phyloP scores from a whole-genome alignment of 1,140 invertebrate species.

The Ruditapes philippinarum region DNA sequence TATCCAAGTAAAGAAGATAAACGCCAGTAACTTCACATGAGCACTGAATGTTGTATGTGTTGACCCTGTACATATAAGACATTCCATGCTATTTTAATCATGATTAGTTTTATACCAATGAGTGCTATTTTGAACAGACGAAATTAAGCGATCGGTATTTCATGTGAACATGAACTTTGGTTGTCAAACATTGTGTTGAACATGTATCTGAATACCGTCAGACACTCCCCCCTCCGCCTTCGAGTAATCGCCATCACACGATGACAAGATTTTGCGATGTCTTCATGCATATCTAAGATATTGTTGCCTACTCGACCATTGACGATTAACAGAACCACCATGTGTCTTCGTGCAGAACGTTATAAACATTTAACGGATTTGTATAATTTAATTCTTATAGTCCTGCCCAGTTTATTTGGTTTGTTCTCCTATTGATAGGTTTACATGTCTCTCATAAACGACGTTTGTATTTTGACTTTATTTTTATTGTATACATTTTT shows the following conservation, averaged over 20 bases:
- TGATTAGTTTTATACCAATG: not conserved
- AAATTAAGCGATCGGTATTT: not conserved
- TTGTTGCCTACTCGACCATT: constrained; percentile 45
- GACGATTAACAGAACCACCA: constrained; percentile 11
- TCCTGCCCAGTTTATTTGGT: not conserved
- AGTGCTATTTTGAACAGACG: not conserved
- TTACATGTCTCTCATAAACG: too few species aligned
- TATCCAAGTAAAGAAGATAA: too few species aligned
- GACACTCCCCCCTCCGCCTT: not conserved
- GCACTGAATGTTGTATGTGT: too few species aligned
- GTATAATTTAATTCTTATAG: not conserved
- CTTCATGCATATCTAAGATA: constrained; percentile 35
- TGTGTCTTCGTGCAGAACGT: constrained; percentile 39
- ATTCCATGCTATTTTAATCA: not conserved
- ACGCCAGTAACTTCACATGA: too few species aligned
- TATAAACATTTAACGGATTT: constrained; percentile 1
- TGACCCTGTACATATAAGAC: not conserved
- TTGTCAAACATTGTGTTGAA: constrained; percentile 13
- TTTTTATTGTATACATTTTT: not conserved
- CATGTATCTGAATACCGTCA: not conserved
- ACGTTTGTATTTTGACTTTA: not conserved
- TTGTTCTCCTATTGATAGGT: not conserved
- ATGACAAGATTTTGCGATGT: constrained; percentile 21
- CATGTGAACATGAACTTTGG: not conserved
- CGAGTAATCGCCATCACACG: not conserved